These are phyloP conservation scores for Elysia crispata DNA, from an alignment of 2,888 invertebrate genomes.

Conservation along the genomic window DNA sequence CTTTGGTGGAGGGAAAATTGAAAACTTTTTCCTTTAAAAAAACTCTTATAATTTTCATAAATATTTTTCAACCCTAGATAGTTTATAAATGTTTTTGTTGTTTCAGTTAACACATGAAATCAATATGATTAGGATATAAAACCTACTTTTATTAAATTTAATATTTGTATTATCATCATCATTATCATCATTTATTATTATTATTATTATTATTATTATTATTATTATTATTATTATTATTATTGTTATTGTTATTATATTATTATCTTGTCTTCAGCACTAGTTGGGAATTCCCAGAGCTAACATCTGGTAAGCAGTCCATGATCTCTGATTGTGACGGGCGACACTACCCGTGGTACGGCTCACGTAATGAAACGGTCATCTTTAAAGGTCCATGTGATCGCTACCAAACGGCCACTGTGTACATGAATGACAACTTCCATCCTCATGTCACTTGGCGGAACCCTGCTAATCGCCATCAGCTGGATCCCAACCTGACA, in stretches of 20 bases:
- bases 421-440: conserved; percentile 60
- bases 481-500: conserved; percentile 65
- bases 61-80: too few relatives aligned
- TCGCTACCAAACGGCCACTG: conserved; percentile 68
- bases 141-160: too few relatives aligned
- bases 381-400: conserved; percentile 73
- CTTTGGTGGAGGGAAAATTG: too few relatives aligned
- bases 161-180: too few relatives aligned
- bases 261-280: conserved; percentile 64
- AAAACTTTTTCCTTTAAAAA: too few relatives aligned
- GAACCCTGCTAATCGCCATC: conserved; percentile 69
- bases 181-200: too few relatives aligned
- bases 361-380: conserved; percentile 74
- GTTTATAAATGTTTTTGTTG: too few relatives aligned
- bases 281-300: conserved; percentile 78
- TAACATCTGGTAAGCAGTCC: conserved; percentile 72
- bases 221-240: neutral
- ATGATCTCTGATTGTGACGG: conserved; percentile 78
- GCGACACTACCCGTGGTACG: conserved; percentile 77
- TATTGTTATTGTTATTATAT: neutral
- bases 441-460: conserved; percentile 77
- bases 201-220: neutral
- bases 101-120: too few relatives aligned
- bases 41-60: too few relatives aligned
- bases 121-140: too few relatives aligned